These are phyloP conservation scores for Albula glossodonta DNA, from an alignment of 2,113 vertebrate species.

Conservation along the genomic window DNA sequence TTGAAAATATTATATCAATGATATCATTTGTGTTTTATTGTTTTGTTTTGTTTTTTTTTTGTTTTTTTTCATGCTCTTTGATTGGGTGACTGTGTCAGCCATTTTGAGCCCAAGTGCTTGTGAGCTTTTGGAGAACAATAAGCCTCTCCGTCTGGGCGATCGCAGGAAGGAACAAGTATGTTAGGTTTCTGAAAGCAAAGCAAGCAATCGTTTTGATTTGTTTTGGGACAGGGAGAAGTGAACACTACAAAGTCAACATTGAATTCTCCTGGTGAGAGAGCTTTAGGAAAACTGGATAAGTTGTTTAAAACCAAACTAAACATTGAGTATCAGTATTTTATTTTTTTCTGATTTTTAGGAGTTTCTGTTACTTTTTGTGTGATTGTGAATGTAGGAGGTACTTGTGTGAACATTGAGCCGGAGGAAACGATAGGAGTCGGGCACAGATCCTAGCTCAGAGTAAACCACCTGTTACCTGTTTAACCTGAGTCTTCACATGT, in stretches of 20 bases:
- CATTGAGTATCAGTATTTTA: slow-evolving; percentile 49
- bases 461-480: no score
- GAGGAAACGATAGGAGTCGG: background rate
- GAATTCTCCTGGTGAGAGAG: slow-evolving; percentile 50
- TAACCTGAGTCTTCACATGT: no score
- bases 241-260: slow-evolving; percentile 4
- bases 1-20: slow-evolving; percentile 28
- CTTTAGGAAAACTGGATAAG: slow-evolving; percentile 15
- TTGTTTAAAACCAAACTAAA: slow-evolving; percentile 7
- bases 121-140: slow-evolving; percentile 21
- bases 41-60: slow-evolving; percentile 42
- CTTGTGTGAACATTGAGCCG: background rate
- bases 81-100: slow-evolving; percentile 52
- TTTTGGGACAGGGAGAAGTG: background rate
- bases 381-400: slow-evolving; percentile 53
- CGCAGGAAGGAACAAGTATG: slow-evolving; percentile 8
- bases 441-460: no score
- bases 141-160: slow-evolving; percentile 5
- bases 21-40: slow-evolving; percentile 44
- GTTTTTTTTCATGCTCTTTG: slow-evolving; percentile 34
- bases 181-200: slow-evolving; percentile 22
- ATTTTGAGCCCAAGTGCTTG: slow-evolving; percentile 41
- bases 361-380: slow-evolving; percentile 40
- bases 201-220: slow-evolving; percentile 4
- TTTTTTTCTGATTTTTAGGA: slow-evolving; percentile 42